Evolutionary conservation across 2,888 invertebrate species (phyloP), one percentile per base, ranked within the genome.

Genomic region (Cosmorhoe ocellata): DNA sequence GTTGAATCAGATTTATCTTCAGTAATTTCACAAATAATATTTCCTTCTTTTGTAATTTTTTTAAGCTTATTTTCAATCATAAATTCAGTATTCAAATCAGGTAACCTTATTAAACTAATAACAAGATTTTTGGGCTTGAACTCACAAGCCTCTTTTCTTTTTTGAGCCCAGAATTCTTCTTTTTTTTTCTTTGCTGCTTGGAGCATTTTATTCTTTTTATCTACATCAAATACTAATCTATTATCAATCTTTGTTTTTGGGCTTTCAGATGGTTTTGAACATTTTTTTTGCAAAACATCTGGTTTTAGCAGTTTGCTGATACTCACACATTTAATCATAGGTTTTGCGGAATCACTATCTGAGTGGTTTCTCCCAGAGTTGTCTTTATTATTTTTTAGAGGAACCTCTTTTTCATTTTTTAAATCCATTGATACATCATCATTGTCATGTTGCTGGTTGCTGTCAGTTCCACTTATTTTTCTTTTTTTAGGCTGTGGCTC

Each of bases 271-370:
- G 10, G n/a, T 4, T 43, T 42, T n/a, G 26, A 51, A 44, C 39
- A 50, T 32, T 51, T 44, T 38, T 46, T 50, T 44, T 45, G 9
- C 45, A 68, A 12, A n/a, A 74, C 24, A 59, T 81, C 70, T 33
- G 83, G 79, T 65, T 81, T 86, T 1, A 88, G 66, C 59, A 90
- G 67, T 64, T 84, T 86, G 37, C 55, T 77, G 18, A 89, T 67
- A 63, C 74, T 84, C 7, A 90, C 83, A 81, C 87, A 87, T 67
- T 88, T 87, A 39, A 90, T 79, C 1, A 80, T 24, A 5, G 83
- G 78, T 58, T 71, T 81, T 40, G 5, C 13, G 9, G 58, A 30
- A 12, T 63, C 55, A 27, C 32, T 51, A 38, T 56, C 31, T 12
- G 28, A 12, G 40, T 7, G n/a, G 30, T 34, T 26, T n/a, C 0